phyloP scores from a whole-genome alignment of 1,140 invertebrate species.

The Heliothis subflexa region DNA sequence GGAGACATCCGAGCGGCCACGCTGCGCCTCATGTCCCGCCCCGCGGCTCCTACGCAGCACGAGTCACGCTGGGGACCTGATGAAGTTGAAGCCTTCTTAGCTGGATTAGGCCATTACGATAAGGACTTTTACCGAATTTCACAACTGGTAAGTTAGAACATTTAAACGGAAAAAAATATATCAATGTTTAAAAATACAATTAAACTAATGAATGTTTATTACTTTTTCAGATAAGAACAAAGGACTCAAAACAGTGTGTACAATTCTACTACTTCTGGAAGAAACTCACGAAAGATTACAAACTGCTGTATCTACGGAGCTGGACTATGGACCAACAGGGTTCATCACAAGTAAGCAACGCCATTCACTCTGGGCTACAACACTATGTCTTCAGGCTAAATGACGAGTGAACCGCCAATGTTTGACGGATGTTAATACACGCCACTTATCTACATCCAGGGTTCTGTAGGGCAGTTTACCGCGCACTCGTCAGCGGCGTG shows the following conservation, averaged over 20 bases:
- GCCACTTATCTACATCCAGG: constrained; percentile 76
- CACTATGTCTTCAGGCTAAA: constrained; percentile 78
- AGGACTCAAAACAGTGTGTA: constrained; percentile 97
- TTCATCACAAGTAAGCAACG: constrained; percentile 77
- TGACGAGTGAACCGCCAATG: constrained; percentile 65
- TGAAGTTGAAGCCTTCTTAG: constrained; percentile 96
- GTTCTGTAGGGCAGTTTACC: constrained; percentile 70
- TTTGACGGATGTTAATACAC: constrained; percentile 62
- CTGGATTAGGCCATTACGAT: constrained; percentile 94
- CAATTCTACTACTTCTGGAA: constrained; percentile 99
- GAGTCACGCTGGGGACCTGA: constrained; percentile 94
- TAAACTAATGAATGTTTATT: background rate
- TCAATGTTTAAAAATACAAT: background rate
- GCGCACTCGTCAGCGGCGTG: constrained; percentile 60
- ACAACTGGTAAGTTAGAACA: constrained; percentile 89
- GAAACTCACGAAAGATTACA: constrained; percentile 95
- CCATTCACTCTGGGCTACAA: constrained; percentile 67
- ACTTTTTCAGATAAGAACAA: constrained; percentile 91
- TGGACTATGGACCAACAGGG: constrained; percentile 70
- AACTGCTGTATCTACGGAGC: constrained; percentile 79
- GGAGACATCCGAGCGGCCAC: constrained; percentile 97
- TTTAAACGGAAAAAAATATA: background rate
- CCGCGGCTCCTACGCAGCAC: constrained; percentile 90
- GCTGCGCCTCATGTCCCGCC: constrained; percentile 92
- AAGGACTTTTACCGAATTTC: constrained; percentile 97